A percentile compares a stretch with the other conserved stretches of the same genome.
These are phyloP conservation scores for Characodon lateralis DNA, from an alignment of 2,797 vertebrate genomes.

Conservation along the genomic window DNA sequence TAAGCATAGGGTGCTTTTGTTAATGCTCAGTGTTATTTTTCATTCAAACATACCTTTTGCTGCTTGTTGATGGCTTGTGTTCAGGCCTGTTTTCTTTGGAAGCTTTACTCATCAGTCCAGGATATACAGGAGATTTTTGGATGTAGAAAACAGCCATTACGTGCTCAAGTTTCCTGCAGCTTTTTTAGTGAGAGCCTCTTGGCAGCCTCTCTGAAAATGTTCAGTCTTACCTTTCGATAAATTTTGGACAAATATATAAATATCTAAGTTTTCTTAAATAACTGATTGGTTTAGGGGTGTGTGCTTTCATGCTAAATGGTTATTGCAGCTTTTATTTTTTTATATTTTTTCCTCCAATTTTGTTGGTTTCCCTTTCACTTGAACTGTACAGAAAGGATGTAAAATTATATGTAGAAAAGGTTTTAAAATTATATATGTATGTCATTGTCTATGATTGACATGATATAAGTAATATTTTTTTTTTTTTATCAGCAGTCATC, in stretches of 20 bases:
- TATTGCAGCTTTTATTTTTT: background rate
- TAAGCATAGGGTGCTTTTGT: background rate
- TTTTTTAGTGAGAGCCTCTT: background rate
- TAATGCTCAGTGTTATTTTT: background rate
- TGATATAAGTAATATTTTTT: constrained; percentile 40
- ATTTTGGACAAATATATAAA: background rate
- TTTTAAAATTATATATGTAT: background rate
- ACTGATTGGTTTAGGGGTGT: background rate
- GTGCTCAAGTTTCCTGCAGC: background rate
- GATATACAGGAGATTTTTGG: background rate
- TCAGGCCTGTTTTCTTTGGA: background rate
- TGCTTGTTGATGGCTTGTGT: background rate
- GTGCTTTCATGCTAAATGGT: background rate
- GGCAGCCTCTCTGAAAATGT: background rate
- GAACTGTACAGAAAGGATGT: background rate
- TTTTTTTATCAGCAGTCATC: constrained; percentile 43
- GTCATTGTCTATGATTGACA: constrained; percentile 13
- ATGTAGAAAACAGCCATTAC: background rate
- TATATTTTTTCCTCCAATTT: background rate
- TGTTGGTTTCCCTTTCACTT: background rate
- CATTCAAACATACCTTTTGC: background rate
- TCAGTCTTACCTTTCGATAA: background rate
- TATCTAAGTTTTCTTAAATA: background rate
- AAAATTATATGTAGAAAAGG: background rate
- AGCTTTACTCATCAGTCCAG: background rate